Percentiles rank a stretch among this genome's conserved stretches.
These are phyloP conservation scores for Anguilla pacifica DNA, from an alignment of 2,797 vertebrate genomes.

Conservation along the genomic window DNA sequence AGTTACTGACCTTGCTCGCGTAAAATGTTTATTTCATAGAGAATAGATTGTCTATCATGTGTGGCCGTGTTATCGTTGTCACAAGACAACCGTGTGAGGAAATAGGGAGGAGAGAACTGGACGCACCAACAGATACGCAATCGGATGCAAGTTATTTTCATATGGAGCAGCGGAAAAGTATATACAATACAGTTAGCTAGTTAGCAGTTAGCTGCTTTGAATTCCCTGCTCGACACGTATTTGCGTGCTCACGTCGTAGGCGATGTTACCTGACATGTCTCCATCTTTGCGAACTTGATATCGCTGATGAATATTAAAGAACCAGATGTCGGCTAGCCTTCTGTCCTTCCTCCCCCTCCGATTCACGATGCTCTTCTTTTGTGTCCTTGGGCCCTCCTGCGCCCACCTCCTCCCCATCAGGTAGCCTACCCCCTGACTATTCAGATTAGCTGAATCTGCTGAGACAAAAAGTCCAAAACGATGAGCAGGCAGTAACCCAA, in stretches of 20 bases:
- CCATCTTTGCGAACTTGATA: slow-evolving; percentile 52
- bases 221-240: neutral
- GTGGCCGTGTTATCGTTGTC: slow-evolving; percentile 56
- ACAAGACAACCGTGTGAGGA: slow-evolving; percentile 64
- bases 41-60: neutral
- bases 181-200: slow-evolving; percentile 42
- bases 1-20: neutral
- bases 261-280: slow-evolving; percentile 13
- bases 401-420: neutral
- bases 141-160: slow-evolving; percentile 14
- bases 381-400: neutral
- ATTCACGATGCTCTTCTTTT: neutral
- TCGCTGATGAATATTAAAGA: slow-evolving; percentile 60
- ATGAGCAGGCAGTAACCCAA: neutral
- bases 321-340: slow-evolving; percentile 58
- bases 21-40: neutral
- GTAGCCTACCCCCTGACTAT: neutral
- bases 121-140: slow-evolving; percentile 28
- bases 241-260: neutral
- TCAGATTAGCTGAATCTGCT: neutral
- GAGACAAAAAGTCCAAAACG: neutral
- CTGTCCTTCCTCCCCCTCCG: neutral
- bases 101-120: slow-evolving; percentile 45
- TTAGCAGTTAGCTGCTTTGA: slow-evolving; percentile 27
- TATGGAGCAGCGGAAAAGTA: neutral